Percentiles rank a stretch among this genome's conserved stretches.
Evolutionary conservation across 2,888 invertebrate genomes (phyloP).

Genomic region (Pinctada fucata): DNA sequence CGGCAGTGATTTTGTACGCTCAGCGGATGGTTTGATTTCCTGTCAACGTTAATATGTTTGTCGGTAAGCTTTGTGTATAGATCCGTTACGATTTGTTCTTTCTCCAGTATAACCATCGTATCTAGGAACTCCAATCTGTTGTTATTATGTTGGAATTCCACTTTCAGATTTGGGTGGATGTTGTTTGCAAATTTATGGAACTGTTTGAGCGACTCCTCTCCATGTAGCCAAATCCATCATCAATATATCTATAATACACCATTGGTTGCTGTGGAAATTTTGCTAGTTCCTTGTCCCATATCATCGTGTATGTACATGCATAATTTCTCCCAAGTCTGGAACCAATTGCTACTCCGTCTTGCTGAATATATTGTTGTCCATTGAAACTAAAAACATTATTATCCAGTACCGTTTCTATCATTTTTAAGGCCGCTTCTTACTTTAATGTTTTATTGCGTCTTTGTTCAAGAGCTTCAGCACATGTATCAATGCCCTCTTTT

Average conservation of each 20-base stretch:
- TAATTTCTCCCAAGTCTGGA: conserved; percentile 8
- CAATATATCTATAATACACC: conserved; percentile 8
- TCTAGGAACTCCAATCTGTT: no score
- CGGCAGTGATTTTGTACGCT: no score
- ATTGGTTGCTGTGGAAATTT: not conserved
- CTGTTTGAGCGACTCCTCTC: not conserved
- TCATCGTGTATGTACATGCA: not conserved
- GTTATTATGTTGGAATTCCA: not conserved
- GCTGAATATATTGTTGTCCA: conserved; percentile 10
- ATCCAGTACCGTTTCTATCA: conserved; percentile 13
- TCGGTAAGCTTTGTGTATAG: no score
- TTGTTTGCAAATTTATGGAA: not conserved
- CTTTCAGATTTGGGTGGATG: conserved; percentile 6
- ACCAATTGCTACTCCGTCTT: not conserved
- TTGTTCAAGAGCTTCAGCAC: conserved; percentile 3
- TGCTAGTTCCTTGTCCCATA: not conserved
- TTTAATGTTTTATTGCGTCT: not conserved
- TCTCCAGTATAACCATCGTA: no score
- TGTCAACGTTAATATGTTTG: no score
- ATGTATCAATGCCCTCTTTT: not conserved
- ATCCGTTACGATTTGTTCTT: no score
- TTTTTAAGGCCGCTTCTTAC: not conserved
- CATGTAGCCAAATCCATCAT: conserved; percentile 5
- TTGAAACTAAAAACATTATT: conserved; percentile 10
- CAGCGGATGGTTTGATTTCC: no score